Percentiles rank a stretch among this genome's conserved stretches.
Evolutionary conservation across 2,797 vertebrate species (phyloP).

Genomic region (Sphaeramia orbicularis): DNA sequence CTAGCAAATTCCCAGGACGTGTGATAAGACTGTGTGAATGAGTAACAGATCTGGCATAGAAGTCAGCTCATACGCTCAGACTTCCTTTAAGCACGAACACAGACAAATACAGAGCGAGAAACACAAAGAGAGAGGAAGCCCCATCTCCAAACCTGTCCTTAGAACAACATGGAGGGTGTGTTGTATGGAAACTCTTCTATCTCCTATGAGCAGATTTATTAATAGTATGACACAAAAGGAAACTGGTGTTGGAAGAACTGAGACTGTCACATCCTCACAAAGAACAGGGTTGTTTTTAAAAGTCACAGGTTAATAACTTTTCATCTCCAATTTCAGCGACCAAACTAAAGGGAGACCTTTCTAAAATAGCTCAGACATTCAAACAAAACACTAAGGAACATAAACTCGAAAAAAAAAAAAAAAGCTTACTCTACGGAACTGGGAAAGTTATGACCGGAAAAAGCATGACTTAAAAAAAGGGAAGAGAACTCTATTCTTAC

Average conservation of each 20-base stretch:
- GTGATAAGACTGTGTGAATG: conserved; percentile 70
- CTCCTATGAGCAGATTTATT: conserved; percentile 61
- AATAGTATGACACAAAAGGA: conserved; percentile 65
- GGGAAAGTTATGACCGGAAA: conserved; percentile 12
- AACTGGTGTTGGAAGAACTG: conserved; percentile 58
- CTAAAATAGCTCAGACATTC: conserved; percentile 12
- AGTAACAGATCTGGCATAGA: conserved; percentile 68
- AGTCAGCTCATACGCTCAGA: conserved; percentile 12
- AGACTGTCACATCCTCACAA: conserved; percentile 42
- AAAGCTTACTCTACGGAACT: conserved; percentile 1
- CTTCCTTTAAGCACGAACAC: neutral
- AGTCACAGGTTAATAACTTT: conserved; percentile 46
- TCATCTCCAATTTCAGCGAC: conserved; percentile 11
- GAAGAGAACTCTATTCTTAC: conserved; percentile 12
- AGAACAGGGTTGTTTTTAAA: conserved; percentile 54
- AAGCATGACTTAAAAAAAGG: neutral
- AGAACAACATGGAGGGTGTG: conserved; percentile 59
- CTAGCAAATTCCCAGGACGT: conserved; percentile 56
- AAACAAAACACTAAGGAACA: conserved; percentile 33
- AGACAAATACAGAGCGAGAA: conserved; percentile 23
- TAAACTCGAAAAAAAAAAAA: conserved; percentile 6
- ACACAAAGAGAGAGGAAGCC: conserved; percentile 28
- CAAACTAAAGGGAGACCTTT: conserved; percentile 17
- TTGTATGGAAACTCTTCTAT: conserved; percentile 56
- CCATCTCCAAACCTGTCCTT: conserved; percentile 37